These are phyloP conservation scores for Lophotis ruficrista DNA, from an alignment of 2,113 vertebrate genomes.

Conservation along the genomic window DNA sequence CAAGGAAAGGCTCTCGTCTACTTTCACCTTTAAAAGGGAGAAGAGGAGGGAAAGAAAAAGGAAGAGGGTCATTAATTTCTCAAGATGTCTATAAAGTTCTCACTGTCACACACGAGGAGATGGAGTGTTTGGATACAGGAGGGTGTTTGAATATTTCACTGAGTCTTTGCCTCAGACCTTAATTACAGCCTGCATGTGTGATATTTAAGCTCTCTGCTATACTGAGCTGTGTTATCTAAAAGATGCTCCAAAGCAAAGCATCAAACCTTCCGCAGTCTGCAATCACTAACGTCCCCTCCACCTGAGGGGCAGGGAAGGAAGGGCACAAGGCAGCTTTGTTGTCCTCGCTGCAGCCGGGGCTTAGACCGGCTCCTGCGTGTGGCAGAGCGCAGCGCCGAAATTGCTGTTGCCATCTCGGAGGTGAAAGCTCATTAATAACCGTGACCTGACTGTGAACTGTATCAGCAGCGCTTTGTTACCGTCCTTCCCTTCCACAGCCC, in stretches of 20 bases:
- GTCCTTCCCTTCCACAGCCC: slow-evolving; percentile 27
- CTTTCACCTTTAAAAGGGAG: slow-evolving; percentile 80
- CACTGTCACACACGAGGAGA: neutral
- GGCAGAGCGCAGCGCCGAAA: neutral
- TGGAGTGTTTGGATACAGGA: neutral
- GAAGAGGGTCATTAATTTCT: neutral
- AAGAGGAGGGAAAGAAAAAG: neutral
- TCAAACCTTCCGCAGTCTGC: neutral
- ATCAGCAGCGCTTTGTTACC: neutral
- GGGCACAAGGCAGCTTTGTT: slow-evolving; percentile 11
- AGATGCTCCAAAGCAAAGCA: neutral
- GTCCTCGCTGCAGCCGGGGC: neutral
- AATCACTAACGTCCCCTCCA: neutral
- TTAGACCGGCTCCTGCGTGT: neutral
- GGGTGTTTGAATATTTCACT: neutral
- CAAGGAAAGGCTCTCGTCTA: slow-evolving; percentile 86
- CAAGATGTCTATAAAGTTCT: neutral
- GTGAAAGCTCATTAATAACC: slow-evolving; percentile 59
- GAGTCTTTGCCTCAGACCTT: neutral
- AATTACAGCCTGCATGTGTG: neutral
- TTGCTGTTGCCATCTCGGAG: slow-evolving; percentile 35
- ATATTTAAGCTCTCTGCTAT: neutral
- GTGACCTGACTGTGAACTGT: slow-evolving; percentile 61
- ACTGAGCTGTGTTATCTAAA: neutral
- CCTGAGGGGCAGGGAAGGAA: neutral